Evolutionary conservation across 2,797 vertebrate species (phyloP), one percentile per base, ranked within the genome.

Genomic region (Delichon dasypus): DNA sequence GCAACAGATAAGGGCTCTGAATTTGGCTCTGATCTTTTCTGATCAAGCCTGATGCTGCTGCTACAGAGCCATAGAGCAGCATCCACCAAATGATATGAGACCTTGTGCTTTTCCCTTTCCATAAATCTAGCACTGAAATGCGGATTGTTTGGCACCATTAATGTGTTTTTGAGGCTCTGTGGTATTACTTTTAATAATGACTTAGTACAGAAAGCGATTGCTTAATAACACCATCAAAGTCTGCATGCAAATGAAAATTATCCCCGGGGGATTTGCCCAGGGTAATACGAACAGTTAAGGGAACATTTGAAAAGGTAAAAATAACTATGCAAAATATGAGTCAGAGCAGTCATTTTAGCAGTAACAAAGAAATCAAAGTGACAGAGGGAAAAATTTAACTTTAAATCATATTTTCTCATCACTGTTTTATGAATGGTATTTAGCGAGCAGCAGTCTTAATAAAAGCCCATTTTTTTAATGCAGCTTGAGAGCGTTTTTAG

Each of bases 221-320:
- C 92, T 97, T 97, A 96, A 96, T 96, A 97, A 96, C 78, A 90
- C 93, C 95, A 95, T 96, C 90, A 94, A 97, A 96, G 92, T 82
- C 91, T 93, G 87, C 90, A 95, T 94, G 92, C 94, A 96, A 96
- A 96, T 96, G 91, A 93, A 95, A 96, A 95, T 76, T 86, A 97
- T 95, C 88, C 96, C 88, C 23, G 60, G 93, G 71, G 93, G 89
- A 86, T 95, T 86, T 85, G 87, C 81, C 93, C 89, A 95, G 81
- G 60, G 91, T 95, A 95, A 94, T 62, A 93, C 47, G 92, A 97
- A 96, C 70, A 88, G 96, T 94, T 96, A 95, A 95, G 86, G 94
- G 94, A 95, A 90, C 89, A 85, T 93, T 90, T 95, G 82, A 58
- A 90, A 96, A 91, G 85, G 95, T 97, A 97, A 97, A 97, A 97